Conservation (phyloP, 2,797 vertebrate species). For the Babyrousa celebensis region DNA sequence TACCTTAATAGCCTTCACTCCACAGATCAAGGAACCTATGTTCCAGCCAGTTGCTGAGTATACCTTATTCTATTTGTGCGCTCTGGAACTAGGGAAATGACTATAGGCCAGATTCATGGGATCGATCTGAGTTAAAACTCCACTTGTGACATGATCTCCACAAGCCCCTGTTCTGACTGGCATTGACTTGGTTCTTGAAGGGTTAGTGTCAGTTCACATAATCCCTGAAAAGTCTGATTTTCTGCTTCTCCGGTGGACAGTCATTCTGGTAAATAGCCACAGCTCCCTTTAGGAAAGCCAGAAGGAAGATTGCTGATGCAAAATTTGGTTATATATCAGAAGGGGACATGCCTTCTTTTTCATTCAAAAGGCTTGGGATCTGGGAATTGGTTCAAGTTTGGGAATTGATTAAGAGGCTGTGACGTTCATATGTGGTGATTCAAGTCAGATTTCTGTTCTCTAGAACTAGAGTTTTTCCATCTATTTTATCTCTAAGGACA, state of each 20-base stretch:
- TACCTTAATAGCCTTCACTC: neutral
- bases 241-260: neutral
- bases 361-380: neutral
- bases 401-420: neutral
- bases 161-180: neutral
- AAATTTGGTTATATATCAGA: neutral
- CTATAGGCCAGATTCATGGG: neutral
- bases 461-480: neutral
- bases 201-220: neutral
- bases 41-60: neutral
- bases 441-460: neutral
- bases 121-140: neutral
- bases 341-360: neutral
- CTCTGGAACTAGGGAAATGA: neutral
- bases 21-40: neutral
- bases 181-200: neutral
- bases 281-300: neutral
- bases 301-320: neutral
- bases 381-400: conserved; percentile 50
- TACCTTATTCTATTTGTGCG: neutral
- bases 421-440: neutral
- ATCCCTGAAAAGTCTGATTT: conserved; percentile 7
- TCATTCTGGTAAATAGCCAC: neutral
- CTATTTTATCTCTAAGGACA: neutral
- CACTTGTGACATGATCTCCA: neutral